Evolutionary conservation across 2,797 vertebrate species (phyloP), one percentile per base, ranked within the genome.

Genomic region (Danio albolineatus): DNA sequence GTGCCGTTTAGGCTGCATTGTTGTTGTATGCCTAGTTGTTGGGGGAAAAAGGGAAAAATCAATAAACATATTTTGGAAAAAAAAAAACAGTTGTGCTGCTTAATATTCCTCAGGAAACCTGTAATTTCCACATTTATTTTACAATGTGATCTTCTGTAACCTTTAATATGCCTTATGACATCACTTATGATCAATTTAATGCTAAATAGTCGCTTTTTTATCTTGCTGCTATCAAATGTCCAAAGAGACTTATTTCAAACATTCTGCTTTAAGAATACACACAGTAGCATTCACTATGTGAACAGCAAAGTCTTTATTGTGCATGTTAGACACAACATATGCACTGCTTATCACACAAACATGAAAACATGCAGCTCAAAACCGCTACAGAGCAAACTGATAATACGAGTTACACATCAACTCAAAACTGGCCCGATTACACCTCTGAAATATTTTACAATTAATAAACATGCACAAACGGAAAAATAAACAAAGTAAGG

Each of bases 361-460:
- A 21, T 28, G 66, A 72, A 80, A 73, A 72, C 75, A 83, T 48
- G 57, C 19, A n/a, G 46, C 16, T 76, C 14, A 75, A 85, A 19
- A 19, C 7, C 7, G 39, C 79, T 12, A 66, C 8, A 54, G 41
- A 12, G 7, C 61, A 53, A 61, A 39, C 39, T 39, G 57, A 43
- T 41, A 84, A 46, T 84, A 36, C 60, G 28, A 78, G 56, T 77
- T 74, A 59, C 8, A 62, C 6, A 9, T 44, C 7, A 39, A 38
- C 62, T 57, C 39, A 46, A 39, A 77, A 56, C 51, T 14, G 38
- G 17, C 16, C 39, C 13, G 44, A 67, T 57, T 67, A 14, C 57
- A 48, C 10, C 0, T 17, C 21, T 54, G 19, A 17, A 13, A 44
- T 73, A 13, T 59, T 9, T 36, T 7, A 59, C 12, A 59, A 28